These are phyloP conservation scores for Gouania willdenowi DNA, from an alignment of 2,797 vertebrate genomes.

Conservation along the genomic window DNA sequence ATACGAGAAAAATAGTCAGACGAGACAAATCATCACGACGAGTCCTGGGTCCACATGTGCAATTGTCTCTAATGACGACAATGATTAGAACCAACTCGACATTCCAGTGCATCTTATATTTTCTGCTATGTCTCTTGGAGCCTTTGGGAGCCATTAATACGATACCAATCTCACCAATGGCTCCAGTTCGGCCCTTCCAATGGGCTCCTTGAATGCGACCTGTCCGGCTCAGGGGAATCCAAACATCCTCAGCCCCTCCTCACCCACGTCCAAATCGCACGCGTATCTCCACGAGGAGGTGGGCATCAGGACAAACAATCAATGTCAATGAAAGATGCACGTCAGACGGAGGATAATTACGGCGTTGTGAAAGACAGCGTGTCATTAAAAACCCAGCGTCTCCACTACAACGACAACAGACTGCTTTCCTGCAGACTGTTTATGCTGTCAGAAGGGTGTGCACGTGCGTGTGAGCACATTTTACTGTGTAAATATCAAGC, in stretches of 20 bases:
- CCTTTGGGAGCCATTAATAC: constrained; percentile 76
- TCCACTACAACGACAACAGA: constrained; percentile 44
- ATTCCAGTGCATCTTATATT: constrained; percentile 78
- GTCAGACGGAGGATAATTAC: constrained; percentile 72
- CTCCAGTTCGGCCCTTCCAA: constrained; percentile 77
- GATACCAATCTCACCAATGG: constrained; percentile 81
- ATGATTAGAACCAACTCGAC: constrained; percentile 67
- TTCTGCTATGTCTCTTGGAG: constrained; percentile 71
- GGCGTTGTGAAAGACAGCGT: constrained; percentile 65
- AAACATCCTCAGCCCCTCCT: constrained; percentile 34
- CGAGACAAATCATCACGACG: constrained; percentile 54
- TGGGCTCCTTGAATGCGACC: constrained; percentile 65
- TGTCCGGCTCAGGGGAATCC: constrained; percentile 55
- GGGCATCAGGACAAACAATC: constrained; percentile 70
- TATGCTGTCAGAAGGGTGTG: constrained; percentile 20
- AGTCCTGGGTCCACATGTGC: constrained; percentile 51
- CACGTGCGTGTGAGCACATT: neutral
- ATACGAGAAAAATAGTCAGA: constrained; percentile 31
- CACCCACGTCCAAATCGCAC: constrained; percentile 24
- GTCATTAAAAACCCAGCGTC: constrained; percentile 67
- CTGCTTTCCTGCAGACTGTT: constrained; percentile 40
- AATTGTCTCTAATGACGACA: constrained; percentile 78
- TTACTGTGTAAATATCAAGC: constrained; percentile 12
- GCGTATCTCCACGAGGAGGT: constrained; percentile 40
- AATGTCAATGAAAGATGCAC: constrained; percentile 74